Evolutionary conservation across 2,797 vertebrate species (phyloP).

Genomic region (Podarcis lilfordi): DNA sequence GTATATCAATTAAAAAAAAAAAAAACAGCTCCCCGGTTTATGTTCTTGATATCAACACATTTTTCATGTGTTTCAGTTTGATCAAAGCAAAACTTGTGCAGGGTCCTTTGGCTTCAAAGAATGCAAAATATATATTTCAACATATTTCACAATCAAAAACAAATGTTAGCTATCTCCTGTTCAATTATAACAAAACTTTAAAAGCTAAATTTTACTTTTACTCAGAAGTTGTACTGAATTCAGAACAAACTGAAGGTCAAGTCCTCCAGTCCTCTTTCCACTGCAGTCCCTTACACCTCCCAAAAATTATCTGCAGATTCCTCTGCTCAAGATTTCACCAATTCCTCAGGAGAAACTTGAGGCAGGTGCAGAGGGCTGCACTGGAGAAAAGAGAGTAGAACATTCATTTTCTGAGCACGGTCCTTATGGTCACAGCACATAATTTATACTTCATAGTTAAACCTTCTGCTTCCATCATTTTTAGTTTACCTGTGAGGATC

Average conservation of each 20-base stretch:
- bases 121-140: conserved; percentile 50
- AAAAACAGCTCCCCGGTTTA: conserved; percentile 57
- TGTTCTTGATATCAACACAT: conserved; percentile 65
- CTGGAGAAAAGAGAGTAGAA: not conserved
- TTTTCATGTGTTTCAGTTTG: conserved; percentile 61
- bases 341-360: not conserved
- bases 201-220: not conserved
- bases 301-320: not conserved
- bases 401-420: not conserved
- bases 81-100: conserved; percentile 22
- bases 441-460: not conserved
- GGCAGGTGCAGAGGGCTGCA: not conserved
- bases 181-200: not conserved
- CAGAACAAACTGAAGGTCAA: not conserved
- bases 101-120: conserved; percentile 43
- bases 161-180: not conserved
- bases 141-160: conserved; percentile 30
- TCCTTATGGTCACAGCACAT: not conserved
- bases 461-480: not conserved
- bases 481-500: conserved; percentile 95
- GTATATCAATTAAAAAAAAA: no score
- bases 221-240: not conserved
- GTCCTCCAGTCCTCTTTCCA: not conserved
- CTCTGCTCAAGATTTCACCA: not conserved
- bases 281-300: not conserved